phyloP scores from a whole-genome alignment of 1,140 invertebrate species.

The Caenorhabditis latens region DNA sequence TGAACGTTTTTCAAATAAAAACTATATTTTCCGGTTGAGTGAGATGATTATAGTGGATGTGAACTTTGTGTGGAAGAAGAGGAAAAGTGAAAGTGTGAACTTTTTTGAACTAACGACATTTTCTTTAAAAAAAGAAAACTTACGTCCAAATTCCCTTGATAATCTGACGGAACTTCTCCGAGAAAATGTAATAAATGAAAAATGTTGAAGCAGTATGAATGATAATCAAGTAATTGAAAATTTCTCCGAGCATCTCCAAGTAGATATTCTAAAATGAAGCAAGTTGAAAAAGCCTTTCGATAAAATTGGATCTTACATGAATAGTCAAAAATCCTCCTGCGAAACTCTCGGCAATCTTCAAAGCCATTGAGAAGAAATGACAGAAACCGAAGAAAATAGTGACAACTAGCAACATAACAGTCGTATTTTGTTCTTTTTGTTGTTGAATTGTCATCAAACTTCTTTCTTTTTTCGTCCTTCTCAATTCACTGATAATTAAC shows the following conservation, averaged over 20 bases:
- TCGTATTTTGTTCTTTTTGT: slow-evolving; percentile 42
- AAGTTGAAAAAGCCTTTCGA: not conserved
- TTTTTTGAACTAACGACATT: too few relatives aligned
- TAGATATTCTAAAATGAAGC: not conserved
- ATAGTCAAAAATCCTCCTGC: slow-evolving; percentile 19
- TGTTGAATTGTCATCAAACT: slow-evolving; percentile 54
- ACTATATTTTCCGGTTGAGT: not conserved
- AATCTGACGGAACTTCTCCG: slow-evolving; percentile 43
- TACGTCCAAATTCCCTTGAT: slow-evolving; percentile 35
- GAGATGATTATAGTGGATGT: not conserved
- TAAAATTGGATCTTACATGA: not conserved
- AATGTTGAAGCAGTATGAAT: slow-evolving; percentile 40
- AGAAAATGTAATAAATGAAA: slow-evolving; percentile 42
- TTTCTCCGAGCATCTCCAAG: slow-evolving; percentile 33
- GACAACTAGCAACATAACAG: slow-evolving; percentile 37
- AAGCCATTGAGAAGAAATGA: slow-evolving; percentile 35
- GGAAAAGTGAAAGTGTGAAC: too few relatives aligned
- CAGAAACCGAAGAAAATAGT: slow-evolving; percentile 48
- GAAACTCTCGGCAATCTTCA: slow-evolving; percentile 40
- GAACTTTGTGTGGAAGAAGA: too few relatives aligned
- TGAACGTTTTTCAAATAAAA: not conserved
- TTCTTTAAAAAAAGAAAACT: not conserved
- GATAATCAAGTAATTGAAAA: slow-evolving; percentile 37
- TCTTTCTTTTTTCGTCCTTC: slow-evolving; percentile 23
- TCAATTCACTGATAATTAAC: slow-evolving; percentile 39